These are phyloP conservation scores for Anhinga rufa DNA, from an alignment of 2,113 vertebrate species.

Conservation along the genomic window DNA sequence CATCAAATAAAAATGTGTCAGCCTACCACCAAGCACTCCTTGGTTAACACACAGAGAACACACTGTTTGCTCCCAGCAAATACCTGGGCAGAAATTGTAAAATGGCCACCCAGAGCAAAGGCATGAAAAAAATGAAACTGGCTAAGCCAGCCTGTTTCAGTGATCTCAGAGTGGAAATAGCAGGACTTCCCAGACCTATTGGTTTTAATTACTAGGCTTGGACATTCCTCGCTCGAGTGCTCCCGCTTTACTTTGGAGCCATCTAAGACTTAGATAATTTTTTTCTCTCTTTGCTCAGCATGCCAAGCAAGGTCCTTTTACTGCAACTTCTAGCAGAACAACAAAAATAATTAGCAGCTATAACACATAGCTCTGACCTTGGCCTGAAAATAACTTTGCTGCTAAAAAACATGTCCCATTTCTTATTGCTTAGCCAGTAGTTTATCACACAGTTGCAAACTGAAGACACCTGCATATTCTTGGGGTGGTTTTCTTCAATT, in stretches of 20 bases:
- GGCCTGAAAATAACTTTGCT: not conserved
- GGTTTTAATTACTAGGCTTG: not conserved
- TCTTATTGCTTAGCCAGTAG: not conserved
- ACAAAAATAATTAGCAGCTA: not conserved
- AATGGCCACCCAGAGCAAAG: not conserved
- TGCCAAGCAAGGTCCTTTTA: not conserved
- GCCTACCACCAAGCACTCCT: not conserved
- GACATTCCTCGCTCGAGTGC: not conserved
- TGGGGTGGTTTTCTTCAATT: not conserved
- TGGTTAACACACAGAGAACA: not conserved
- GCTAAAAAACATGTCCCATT: not conserved
- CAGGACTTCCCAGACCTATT: not conserved
- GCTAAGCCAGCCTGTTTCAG: not conserved
- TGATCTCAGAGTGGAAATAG: not conserved
- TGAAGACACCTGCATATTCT: not conserved
- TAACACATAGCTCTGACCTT: not conserved
- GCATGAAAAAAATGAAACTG: not conserved
- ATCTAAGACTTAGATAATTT: not conserved
- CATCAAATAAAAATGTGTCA: not conserved
- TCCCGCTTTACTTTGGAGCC: not conserved
- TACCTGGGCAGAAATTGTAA: not conserved
- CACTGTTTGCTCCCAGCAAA: not conserved
- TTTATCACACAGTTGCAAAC: not conserved
- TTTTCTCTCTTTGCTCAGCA: not conserved
- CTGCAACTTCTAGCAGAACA: not conserved